Evolutionary conservation across 92 coral and sea anemone species (phyloP).

Genomic region (Epizoanthus fatuus): DNA sequence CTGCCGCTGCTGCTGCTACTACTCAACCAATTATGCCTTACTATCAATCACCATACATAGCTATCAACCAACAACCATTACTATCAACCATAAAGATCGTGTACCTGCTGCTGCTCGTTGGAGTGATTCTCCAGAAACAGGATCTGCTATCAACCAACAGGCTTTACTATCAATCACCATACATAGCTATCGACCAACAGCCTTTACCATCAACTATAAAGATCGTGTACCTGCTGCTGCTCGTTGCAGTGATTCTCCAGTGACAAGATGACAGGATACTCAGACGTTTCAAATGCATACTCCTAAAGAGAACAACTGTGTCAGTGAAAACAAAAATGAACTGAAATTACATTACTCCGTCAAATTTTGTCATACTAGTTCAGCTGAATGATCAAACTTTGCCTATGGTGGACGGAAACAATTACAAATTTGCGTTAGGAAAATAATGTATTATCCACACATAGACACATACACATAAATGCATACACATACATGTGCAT

Average conservation of each 20-base stretch:
- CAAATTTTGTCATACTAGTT: too few relatives aligned
- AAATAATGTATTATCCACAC: neutral
- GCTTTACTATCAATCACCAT: neutral
- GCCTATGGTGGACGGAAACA: too few relatives aligned
- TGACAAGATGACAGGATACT: slow-evolving; percentile 84
- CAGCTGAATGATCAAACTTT: too few relatives aligned
- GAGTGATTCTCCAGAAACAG: slow-evolving; percentile 83
- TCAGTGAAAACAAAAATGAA: neutral
- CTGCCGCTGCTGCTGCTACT: slow-evolving; percentile 41
- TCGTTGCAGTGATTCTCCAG: slow-evolving; percentile 89
- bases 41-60: neutral
- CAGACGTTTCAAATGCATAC: slow-evolving; percentile 89
- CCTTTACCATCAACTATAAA: neutral
- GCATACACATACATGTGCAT: neutral
- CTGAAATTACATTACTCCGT: too few relatives aligned
- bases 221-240: slow-evolving; percentile 77
- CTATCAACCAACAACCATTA: neutral
- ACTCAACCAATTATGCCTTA: slow-evolving; percentile 13
- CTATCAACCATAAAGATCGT: neutral
- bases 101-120: slow-evolving; percentile 74
- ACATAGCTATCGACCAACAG: neutral
- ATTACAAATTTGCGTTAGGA: neutral
- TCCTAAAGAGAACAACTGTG: slow-evolving; percentile 57
- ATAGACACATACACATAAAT: neutral
- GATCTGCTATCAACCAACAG: slow-evolving; percentile 22